phyloP scores from a whole-genome alignment of 2,797 vertebrate genomes.

The Arnoldichthys spilopterus region DNA sequence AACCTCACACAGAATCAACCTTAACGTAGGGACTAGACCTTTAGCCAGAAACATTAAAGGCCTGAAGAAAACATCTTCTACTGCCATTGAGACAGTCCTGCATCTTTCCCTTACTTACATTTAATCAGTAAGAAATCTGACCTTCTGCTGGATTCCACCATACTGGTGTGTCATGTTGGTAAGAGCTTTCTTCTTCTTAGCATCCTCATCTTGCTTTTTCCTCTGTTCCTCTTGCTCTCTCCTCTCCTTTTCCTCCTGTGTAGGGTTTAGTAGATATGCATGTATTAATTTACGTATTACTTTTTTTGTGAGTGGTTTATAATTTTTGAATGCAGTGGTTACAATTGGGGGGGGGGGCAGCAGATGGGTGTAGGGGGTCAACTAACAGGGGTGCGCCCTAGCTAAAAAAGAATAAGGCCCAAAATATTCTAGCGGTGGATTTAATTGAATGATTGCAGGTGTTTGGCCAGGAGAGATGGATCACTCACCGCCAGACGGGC shows the following conservation, averaged over 20 bases:
- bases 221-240: conserved; percentile 74
- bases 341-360: too few species aligned
- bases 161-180: conserved; percentile 77
- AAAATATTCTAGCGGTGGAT: too few species aligned
- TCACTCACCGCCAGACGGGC: conserved; percentile 72
- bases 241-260: conserved; percentile 79
- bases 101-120: not conserved
- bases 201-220: conserved; percentile 75
- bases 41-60: too few species aligned
- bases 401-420: too few species aligned
- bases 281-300: not conserved
- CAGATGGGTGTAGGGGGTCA: too few species aligned
- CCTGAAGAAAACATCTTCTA: not conserved
- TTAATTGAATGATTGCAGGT: not conserved
- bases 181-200: conserved; percentile 80
- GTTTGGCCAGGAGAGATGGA: not conserved
- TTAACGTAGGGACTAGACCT: too few species aligned
- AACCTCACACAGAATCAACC: too few species aligned
- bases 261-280: not conserved
- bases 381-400: too few species aligned
- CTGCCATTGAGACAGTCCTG: not conserved
- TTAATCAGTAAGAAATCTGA: conserved; percentile 37
- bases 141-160: conserved; percentile 75
- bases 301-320: not conserved
- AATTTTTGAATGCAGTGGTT: too few species aligned